phyloP scores from a whole-genome alignment of 2,113 vertebrate genomes.

The Mola mola region DNA sequence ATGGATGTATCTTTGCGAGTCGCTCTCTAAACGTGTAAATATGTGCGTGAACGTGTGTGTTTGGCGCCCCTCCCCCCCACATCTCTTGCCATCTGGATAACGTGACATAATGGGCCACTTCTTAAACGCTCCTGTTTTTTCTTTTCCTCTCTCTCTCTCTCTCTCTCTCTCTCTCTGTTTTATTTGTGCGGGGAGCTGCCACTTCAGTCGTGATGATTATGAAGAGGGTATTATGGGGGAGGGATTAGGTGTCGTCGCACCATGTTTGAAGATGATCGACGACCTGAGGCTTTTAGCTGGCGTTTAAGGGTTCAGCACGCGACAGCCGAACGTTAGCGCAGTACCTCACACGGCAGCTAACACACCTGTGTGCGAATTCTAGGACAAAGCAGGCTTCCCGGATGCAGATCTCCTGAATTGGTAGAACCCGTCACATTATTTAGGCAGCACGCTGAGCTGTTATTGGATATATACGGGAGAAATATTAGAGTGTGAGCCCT shows the following conservation, averaged over 20 bases:
- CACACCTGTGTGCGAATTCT: too few species aligned
- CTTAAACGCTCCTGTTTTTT: conserved; percentile 62
- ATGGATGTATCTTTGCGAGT: conserved; percentile 44
- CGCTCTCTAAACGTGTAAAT: conserved; percentile 18
- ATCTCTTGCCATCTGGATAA: conserved; percentile 80
- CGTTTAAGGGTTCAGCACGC: conserved; percentile 45
- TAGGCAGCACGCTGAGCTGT: too few species aligned
- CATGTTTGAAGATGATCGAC: conserved; percentile 72
- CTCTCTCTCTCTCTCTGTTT: conserved; percentile 61
- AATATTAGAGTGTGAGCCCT: too few species aligned
- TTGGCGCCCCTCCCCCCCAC: conserved; percentile 38
- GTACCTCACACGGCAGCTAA: too few species aligned
- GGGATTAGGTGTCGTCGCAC: conserved; percentile 70
- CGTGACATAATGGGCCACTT: conserved; percentile 74
- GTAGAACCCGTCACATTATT: too few species aligned
- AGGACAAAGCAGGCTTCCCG: too few species aligned
- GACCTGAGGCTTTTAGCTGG: conserved; percentile 59
- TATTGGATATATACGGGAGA: too few species aligned
- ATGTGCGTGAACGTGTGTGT: conserved; percentile 30
- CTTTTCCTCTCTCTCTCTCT: conserved; percentile 55
- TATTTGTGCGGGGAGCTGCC: conserved; percentile 62
- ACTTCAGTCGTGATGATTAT: conserved; percentile 76
- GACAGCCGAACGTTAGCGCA: conserved; percentile 11
- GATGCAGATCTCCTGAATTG: too few species aligned
- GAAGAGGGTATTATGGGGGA: conserved; percentile 66